Evolutionary conservation across 1,140 invertebrate species (phyloP).

Genomic region (Drosophila repletoides): DNA sequence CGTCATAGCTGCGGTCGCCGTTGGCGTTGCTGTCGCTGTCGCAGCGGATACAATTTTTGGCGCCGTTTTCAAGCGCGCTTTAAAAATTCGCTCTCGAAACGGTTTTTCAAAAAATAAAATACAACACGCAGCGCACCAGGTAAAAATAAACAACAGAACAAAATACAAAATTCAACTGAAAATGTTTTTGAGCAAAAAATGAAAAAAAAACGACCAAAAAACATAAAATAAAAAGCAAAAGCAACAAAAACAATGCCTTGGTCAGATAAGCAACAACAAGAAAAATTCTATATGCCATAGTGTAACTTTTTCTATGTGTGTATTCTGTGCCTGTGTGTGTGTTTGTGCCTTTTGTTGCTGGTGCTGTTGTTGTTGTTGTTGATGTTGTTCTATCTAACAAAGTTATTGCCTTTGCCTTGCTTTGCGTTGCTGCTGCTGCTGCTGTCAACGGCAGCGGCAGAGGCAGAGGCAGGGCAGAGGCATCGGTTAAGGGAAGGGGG

Average conservation of each 20-base stretch:
- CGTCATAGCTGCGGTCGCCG: background rate
- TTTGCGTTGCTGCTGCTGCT: constrained; percentile 35
- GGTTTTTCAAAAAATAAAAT: constrained; percentile 26
- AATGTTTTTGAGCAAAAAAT: constrained; percentile 29
- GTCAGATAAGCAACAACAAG: constrained; percentile 63
- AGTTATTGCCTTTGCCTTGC: constrained; percentile 61
- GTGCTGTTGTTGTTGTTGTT: constrained; percentile 27
- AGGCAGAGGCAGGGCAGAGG: background rate
- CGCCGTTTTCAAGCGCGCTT: constrained; percentile 56
- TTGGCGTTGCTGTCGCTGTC: constrained; percentile 11
- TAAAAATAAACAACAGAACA: constrained; percentile 42
- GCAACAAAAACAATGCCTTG: constrained; percentile 35
- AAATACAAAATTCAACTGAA: constrained; percentile 8
- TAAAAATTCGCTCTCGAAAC: constrained; percentile 20
- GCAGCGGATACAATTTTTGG: constrained; percentile 59
- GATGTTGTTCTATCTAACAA: constrained; percentile 73
- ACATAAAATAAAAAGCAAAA: constrained; percentile 31
- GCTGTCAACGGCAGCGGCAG: constrained; percentile 57
- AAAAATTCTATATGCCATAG: constrained; percentile 73
- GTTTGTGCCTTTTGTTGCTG: constrained; percentile 49
- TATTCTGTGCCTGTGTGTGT: constrained; percentile 16
- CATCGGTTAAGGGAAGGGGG: background rate
- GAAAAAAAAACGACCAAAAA: background rate
- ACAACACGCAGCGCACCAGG: constrained; percentile 28
- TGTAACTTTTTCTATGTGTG: constrained; percentile 45